phyloP scores from a whole-genome alignment of 2,797 vertebrate species.

The Phoebastria nigripes region DNA sequence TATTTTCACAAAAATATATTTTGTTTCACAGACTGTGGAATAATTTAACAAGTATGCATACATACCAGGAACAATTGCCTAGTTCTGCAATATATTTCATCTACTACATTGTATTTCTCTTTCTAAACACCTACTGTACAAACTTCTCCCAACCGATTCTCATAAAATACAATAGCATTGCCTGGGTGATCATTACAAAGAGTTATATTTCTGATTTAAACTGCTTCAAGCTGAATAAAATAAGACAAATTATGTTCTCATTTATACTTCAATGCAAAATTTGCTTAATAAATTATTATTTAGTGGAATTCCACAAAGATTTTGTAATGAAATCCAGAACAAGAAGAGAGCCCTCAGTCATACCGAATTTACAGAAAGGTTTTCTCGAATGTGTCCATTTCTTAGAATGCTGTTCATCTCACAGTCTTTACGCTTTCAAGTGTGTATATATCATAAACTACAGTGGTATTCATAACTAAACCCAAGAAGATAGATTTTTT shows the following conservation, averaged over 20 bases:
- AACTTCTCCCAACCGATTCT: not conserved
- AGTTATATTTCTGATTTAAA: not conserved
- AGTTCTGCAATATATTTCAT: not conserved
- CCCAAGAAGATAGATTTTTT: not conserved
- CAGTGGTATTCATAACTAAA: not conserved
- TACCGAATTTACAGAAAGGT: not conserved
- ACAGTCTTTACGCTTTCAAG: not conserved
- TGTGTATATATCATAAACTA: not conserved
- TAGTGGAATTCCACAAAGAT: not conserved
- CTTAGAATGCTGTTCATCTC: not conserved
- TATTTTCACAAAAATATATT: not conserved
- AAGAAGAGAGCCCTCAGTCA: not conserved
- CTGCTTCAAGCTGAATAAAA: not conserved
- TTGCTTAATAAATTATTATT: not conserved
- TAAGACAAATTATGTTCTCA: not conserved
- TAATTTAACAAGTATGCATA: not conserved
- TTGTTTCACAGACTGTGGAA: not conserved
- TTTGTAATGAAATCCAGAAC: not conserved
- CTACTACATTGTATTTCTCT: not conserved
- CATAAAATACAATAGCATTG: not conserved
- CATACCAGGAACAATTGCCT: not conserved
- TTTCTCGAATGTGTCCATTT: not conserved
- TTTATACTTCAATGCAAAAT: not conserved
- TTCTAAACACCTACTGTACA: not conserved
- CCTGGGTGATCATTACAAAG: not conserved